Percentiles rank a stretch among this genome's conserved stretches.
These are phyloP conservation scores for Marcusenius ussheri DNA, from an alignment of 2,113 vertebrate genomes.

Conservation along the genomic window DNA sequence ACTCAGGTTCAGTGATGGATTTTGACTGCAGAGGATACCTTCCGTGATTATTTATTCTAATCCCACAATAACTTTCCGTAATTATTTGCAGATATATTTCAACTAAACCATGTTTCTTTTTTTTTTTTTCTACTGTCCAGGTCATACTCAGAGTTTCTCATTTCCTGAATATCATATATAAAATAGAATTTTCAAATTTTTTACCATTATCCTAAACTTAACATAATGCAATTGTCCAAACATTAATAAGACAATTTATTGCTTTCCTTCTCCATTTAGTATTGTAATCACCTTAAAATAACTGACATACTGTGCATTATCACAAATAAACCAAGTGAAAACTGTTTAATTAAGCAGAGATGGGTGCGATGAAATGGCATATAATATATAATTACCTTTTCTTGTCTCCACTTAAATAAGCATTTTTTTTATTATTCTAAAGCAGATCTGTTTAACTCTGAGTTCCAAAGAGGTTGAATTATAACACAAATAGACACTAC, in stretches of 20 bases:
- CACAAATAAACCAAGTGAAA: neutral
- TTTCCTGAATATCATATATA: neutral
- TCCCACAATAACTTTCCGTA: neutral
- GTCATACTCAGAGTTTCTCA: neutral
- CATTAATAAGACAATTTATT: neutral
- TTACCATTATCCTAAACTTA: neutral
- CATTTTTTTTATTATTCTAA: neutral
- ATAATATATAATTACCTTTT: neutral
- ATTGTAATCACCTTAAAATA: neutral
- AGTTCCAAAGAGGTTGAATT: neutral
- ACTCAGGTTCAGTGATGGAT: neutral
- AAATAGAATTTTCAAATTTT: neutral
- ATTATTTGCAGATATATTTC: neutral
- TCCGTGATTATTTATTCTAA: neutral
- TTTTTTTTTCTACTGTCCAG: neutral
- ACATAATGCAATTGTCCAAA: neutral
- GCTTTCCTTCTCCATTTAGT: neutral
- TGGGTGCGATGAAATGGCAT: neutral
- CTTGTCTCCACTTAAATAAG: neutral
- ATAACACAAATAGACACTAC: neutral
- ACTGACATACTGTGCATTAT: neutral
- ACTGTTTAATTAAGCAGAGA: neutral
- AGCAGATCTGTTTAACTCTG: neutral
- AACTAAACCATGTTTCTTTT: neutral
- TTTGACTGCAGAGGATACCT: neutral